Evolutionary conservation across 2,113 vertebrate species (phyloP).

Genomic region (Anarhynchus alexandrinus): DNA sequence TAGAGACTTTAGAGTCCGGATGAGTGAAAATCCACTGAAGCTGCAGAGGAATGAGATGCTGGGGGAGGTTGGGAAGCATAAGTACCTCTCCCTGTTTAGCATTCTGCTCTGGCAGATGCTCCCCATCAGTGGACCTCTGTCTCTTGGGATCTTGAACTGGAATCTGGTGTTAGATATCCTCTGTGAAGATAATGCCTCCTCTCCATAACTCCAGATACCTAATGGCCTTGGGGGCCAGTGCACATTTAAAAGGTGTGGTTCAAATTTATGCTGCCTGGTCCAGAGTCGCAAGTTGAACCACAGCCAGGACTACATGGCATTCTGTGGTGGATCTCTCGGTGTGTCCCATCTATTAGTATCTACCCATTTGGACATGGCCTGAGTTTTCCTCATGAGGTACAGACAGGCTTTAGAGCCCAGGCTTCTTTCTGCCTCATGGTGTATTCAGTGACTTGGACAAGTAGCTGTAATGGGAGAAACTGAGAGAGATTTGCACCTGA

Average conservation of each 20-base stretch:
- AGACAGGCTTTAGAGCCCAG: not conserved
- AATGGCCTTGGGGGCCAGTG: not conserved
- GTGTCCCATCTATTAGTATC: not conserved
- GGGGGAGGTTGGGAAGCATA: not conserved
- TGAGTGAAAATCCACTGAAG: not conserved
- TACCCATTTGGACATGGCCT: not conserved
- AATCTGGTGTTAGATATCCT: not conserved
- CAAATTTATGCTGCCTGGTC: not conserved
- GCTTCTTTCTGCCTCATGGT: not conserved
- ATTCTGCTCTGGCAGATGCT: not conserved
- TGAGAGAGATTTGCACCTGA: not conserved
- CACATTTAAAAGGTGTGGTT: not conserved
- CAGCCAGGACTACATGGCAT: not conserved
- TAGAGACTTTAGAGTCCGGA: not conserved
- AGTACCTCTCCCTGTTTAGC: not conserved
- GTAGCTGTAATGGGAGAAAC: not conserved
- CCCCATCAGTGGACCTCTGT: fast-evolving
- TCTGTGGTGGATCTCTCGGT: not conserved
- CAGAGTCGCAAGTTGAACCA: not conserved
- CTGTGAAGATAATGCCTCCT: not conserved
- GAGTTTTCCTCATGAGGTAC: not conserved
- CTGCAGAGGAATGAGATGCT: not conserved
- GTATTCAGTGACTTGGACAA: not conserved
- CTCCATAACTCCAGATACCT: not conserved
- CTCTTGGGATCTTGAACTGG: not conserved